These are phyloP conservation scores for Emydoidea blandingii DNA, from an alignment of 2,797 vertebrate species.

Conservation along the genomic window DNA sequence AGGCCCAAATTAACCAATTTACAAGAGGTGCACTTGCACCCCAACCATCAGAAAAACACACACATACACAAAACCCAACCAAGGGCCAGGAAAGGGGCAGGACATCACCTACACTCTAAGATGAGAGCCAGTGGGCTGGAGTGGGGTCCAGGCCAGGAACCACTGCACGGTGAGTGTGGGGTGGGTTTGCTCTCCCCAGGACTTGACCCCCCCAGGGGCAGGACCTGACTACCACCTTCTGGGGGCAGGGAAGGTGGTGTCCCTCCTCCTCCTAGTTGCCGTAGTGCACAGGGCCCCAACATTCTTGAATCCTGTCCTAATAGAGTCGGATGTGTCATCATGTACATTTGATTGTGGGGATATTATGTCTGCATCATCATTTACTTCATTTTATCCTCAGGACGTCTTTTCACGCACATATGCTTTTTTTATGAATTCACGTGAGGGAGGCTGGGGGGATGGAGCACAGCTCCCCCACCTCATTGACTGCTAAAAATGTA, in stretches of 20 bases:
- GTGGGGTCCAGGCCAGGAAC: background rate
- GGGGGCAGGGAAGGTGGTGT: background rate
- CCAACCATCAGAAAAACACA: background rate
- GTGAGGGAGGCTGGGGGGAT: background rate
- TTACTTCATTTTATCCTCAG: background rate
- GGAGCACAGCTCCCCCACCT: fast-evolving
- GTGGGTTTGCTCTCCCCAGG: background rate
- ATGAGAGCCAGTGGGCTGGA: background rate
- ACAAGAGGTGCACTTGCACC: background rate
- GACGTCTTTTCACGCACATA: background rate
- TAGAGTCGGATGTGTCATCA: background rate
- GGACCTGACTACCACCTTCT: too few relatives aligned
- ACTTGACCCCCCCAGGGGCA: too few relatives aligned
- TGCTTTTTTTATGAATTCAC: background rate
- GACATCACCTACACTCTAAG: background rate
- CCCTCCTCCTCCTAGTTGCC: background rate
- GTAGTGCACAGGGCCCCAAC: background rate
- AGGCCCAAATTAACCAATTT: background rate
- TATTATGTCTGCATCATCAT: background rate
- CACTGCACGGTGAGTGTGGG: too few relatives aligned
- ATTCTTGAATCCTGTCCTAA: background rate
- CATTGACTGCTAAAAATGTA: background rate
- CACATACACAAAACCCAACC: background rate
- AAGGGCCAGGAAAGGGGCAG: too few relatives aligned
- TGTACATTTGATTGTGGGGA: background rate